Conservation (phyloP, 2,888 invertebrate genomes). For the Drosophila mulleri region DNA sequence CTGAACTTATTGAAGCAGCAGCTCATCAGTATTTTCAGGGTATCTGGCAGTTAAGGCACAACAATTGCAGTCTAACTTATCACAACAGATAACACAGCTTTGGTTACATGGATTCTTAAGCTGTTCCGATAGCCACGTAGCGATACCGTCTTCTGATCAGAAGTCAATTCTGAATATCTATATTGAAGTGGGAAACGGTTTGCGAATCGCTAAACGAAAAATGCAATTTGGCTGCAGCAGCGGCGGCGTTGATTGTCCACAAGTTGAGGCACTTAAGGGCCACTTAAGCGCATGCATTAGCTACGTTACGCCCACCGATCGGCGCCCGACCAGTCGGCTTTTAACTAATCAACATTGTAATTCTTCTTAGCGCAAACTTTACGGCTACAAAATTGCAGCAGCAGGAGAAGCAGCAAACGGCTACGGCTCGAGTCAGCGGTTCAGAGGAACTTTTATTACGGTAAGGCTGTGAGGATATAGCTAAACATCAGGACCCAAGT, state of each 20-base stretch:
- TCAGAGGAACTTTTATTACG: slow-evolving; percentile 46
- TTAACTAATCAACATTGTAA: slow-evolving; percentile 71
- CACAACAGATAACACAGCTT: background rate
- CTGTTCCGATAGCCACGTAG: background rate
- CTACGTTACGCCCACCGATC: slow-evolving; percentile 47
- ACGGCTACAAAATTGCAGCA: slow-evolving; percentile 28
- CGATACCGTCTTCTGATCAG: background rate
- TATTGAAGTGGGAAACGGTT: background rate
- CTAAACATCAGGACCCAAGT: slow-evolving; percentile 35
- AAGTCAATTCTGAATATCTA: background rate
- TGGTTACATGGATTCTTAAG: background rate
- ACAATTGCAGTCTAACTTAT: background rate
- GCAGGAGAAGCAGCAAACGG: slow-evolving; percentile 3
- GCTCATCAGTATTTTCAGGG: too few relatives aligned
- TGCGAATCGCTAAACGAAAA: slow-evolving; percentile 18
- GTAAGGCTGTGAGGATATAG: slow-evolving; percentile 27
- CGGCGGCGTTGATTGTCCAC: slow-evolving; percentile 30
- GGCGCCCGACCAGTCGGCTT: slow-evolving; percentile 53
- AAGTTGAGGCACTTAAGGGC: slow-evolving; percentile 58
- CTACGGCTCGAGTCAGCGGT: slow-evolving; percentile 16
- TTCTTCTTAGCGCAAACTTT: slow-evolving; percentile 46
- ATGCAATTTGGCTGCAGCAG: slow-evolving; percentile 34
- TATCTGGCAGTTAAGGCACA: background rate
- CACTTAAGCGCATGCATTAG: slow-evolving; percentile 54
- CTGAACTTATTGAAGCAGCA: too few relatives aligned